Base-by-base conservation (phyloP, 2,797 vertebrate genomes). In the Lacerta viridis region DNA sequence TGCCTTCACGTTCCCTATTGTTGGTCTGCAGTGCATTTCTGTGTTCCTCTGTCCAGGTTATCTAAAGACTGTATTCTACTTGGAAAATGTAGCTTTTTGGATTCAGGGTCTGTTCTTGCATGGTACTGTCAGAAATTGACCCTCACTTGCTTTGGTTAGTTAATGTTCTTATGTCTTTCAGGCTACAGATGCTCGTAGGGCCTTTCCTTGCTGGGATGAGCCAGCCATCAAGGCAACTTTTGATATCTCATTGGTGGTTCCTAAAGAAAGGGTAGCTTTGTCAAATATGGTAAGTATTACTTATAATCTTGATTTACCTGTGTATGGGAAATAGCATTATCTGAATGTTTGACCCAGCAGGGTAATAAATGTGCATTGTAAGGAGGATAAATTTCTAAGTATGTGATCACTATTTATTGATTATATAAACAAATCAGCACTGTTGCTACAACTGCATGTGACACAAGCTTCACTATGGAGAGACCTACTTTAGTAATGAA, bases 201-300 rank as follows among this genome's bases (percentile, higher is more conserved):
- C 99, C 93, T 99, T 99, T 96, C 99, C 99, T 91, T 99, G 99
- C 96, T 99, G 99, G 99, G 99, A 99, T 36, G 99, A 99, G 92
- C 99, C 99, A 79, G 98, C 99, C 46, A 99, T 99, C 92, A 99
- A 99, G 97, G 99, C 98, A 94, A 99, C 99, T 15, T 99, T 99
- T 96, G 98, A 99, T 96, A 98, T 99, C 95, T 96, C 98, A 33
- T 96, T 99, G 96, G 98, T 99, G 92, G 98, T 99, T 95, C 99
- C 98, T 93, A 99, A 99, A 97, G 99, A 99, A 96, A 97, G 98
- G 95, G 98, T 99, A 91, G 98, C 99, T 97, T 97, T 99, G 98
- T 99, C 99, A 94, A 99, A 99, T 96, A 99, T 99, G 99, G 99
- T 99, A 97, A 87, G 97, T 96, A 87, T 25, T 78, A 55, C 50